Conservation (phyloP, 2,797 vertebrate genomes). For the Zenarchopterus dispar region DNA sequence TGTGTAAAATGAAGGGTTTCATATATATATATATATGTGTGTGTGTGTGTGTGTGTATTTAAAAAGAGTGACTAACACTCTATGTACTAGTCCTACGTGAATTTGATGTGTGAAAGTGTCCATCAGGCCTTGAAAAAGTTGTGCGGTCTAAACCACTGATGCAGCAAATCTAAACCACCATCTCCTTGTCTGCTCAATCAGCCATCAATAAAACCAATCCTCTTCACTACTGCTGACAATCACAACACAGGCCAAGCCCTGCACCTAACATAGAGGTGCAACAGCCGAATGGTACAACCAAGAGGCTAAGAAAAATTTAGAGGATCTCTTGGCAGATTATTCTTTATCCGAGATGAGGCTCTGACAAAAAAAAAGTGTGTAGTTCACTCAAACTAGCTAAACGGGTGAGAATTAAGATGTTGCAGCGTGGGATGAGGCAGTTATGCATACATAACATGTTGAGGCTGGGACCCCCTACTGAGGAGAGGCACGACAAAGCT, state of each 20-base stretch:
- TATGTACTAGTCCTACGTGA: conserved; percentile 13
- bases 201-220: conserved; percentile 52
- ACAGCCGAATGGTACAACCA: conserved; percentile 3
- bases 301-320: conserved; percentile 40
- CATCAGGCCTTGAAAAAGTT: conserved; percentile 41
- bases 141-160: conserved; percentile 43
- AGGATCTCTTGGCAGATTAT: conserved; percentile 58
- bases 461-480: conserved; percentile 91
- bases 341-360: conserved; percentile 62
- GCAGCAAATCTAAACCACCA: conserved; percentile 45
- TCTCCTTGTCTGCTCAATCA: conserved; percentile 47
- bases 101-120: conserved; percentile 40
- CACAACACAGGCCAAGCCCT: conserved; percentile 10
- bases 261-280: conserved; percentile 1
- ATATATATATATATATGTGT: no score
- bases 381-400: conserved; percentile 77
- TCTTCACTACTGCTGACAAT: conserved; percentile 31
- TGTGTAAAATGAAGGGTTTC: conserved; percentile 1
- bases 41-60: no score
- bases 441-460: conserved; percentile 88
- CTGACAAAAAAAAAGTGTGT: conserved; percentile 63
- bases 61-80: not conserved
- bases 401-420: conserved; percentile 81
- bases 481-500: conserved; percentile 89
- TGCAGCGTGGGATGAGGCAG: conserved; percentile 82